Evolutionary conservation across 2,888 invertebrate genomes (phyloP), one percentile per base, ranked within the genome.

Genomic region (Ennomos quercinarius): DNA sequence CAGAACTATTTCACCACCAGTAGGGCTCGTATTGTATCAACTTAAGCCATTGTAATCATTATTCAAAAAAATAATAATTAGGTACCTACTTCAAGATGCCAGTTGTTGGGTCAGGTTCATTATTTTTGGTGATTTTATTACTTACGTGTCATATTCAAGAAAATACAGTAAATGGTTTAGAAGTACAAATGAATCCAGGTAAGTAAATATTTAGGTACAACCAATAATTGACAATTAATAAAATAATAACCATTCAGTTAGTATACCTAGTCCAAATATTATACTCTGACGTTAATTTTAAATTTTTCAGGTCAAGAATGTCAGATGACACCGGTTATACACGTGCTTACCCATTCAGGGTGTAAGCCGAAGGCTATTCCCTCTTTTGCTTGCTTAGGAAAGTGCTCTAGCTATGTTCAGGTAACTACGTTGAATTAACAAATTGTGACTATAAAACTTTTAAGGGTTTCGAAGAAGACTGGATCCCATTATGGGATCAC

Each of bases 331-430:
- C 98, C 98, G 1, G 98, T 98, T 35, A 97, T 98, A 66, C 98
- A 98, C 84, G 96, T 98, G 9, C 92, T 98, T 36, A 97, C 97
- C 81, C 97, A 97, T 87, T 96, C 97, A 2, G 98, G 98, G 59
- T 98, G 98, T 85, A 95, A 97, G 43, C 97, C 98, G 8, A 98
- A 98, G 84, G 97, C 97, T 0, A 98, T 98, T 74, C 98, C 98
- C 2, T 98, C 98, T 63, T 98, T 97, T 83, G 98, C 98, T 13
- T 98, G 98, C 77, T 96, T 96, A 62, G 98, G 98, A 55, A 95
- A 96, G 76, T 98, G 98, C 84, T 96, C 96, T 53, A 98, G 98
- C 71, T 98, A 98, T 76, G 95, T 98, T 52, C 98, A 98, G 94
- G 98, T 98, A 89, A 34, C 10, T 11, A 48, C 12, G 10, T 11